Base-by-base conservation (phyloP, 2,113 vertebrate genomes). In the Takifugu flavidus region DNA sequence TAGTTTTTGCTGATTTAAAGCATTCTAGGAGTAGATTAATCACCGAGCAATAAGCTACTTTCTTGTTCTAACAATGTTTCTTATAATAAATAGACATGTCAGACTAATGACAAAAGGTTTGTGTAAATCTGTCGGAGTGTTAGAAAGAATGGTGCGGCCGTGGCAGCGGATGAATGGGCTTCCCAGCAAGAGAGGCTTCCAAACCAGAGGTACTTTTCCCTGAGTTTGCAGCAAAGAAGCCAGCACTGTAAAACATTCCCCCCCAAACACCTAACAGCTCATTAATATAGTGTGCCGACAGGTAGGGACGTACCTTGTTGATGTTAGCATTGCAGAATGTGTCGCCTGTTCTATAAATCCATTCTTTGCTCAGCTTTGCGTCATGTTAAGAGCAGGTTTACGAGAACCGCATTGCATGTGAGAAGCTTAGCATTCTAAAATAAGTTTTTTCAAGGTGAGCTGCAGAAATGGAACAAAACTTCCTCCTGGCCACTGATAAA, bases 81-180 rank as follows among this genome's bases (percentile, higher is more conserved):
- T 71, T 26, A 53, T 85, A 78, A 85, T 80, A 79, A 87, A 91
- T 87, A 76, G 80, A 66, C 60, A 55, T 77, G 85, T 88, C 87
- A 89, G 78, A 49, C 72, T 69, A 77, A 88, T 65, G 62, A 82
- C 82, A 80, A 73, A 86, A 82, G 74, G 72, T 76, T 85, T 84
- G 83, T 89, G 84, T 90, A 91, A 90, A 89, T 90, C 80, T 86
- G 87, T 86, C 84, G 49, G 43, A 60, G 80, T 65, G 72, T 52
- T 72, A 55, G 70, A 80, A 77, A 79, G 70, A 87, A 89, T 80
- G 64, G 76, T 3, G 3, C 50, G 39, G 50, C 31, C 51, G 71
- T 83, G 82, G 79, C 82, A 84, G 75, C 80, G 89, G 86, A 90
- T 89, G 80, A 83, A 91, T 90, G 80, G 67, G 62, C 75, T 82